Conservation (phyloP, 2,888 invertebrate genomes). For the Dorcus parallelipipedus region DNA sequence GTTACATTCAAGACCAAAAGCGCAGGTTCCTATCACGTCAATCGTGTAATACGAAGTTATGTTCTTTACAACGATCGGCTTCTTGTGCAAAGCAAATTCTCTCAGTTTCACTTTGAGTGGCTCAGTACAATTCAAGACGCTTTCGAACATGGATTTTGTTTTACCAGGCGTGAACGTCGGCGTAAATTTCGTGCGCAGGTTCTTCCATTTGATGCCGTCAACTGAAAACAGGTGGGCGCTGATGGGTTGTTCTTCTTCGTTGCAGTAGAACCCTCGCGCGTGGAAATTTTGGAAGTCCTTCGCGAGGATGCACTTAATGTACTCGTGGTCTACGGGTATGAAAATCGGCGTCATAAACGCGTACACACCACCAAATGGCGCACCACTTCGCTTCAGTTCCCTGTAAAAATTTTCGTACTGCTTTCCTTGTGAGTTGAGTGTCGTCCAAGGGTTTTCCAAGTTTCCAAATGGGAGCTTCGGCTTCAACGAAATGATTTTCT, state of each 20-base stretch:
- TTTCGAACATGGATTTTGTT: constrained; percentile 59
- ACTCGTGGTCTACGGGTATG: constrained; percentile 20
- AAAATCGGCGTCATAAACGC: constrained; percentile 17
- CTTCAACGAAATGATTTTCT: constrained; percentile 10
- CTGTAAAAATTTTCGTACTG: constrained; percentile 3
- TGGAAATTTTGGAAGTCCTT: constrained; percentile 59
- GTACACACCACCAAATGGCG: constrained; percentile 20
- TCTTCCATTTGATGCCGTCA: constrained; percentile 58
- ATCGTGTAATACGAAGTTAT: constrained; percentile 3
- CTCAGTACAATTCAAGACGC: constrained; percentile 55
- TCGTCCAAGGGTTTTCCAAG: background rate
- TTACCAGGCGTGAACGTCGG: constrained; percentile 64
- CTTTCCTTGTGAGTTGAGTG: background rate
- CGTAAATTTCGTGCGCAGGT: constrained; percentile 56
- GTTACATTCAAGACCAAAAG: constrained; percentile 9
- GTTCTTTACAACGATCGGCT: constrained; percentile 8
- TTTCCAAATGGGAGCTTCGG: constrained; percentile 19
- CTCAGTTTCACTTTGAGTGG: constrained; percentile 49
- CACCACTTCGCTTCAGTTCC: constrained; percentile 1
- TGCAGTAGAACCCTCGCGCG: constrained; percentile 57
- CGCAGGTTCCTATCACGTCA: constrained; percentile 6
- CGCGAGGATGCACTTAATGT: constrained; percentile 48
- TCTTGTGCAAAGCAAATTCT: background rate
- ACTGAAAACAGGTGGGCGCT: constrained; percentile 55
- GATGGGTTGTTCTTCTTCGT: constrained; percentile 56